Evolutionary conservation across 2,888 invertebrate genomes (phyloP).

Genomic region (Rugalucina vietnamica): DNA sequence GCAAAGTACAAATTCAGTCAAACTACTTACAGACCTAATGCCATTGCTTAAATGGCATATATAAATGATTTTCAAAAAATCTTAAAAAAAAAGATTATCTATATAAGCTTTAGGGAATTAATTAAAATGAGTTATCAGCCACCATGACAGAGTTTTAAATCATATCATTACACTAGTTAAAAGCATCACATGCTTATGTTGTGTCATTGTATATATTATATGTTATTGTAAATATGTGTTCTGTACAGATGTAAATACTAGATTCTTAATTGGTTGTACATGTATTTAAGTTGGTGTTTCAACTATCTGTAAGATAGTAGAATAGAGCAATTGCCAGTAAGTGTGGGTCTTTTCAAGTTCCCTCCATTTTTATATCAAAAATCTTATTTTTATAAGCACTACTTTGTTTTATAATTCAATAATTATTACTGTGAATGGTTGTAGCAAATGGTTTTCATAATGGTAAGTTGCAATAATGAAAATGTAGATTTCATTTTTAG

Average conservation of each 20-base stretch:
- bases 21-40: no score
- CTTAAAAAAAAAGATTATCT: no score
- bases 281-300: not conserved
- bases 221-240: not conserved
- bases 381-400: not conserved
- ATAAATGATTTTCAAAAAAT: no score
- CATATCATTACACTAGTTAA: not conserved
- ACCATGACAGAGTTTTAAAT: not conserved
- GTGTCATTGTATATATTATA: not conserved
- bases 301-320: not conserved
- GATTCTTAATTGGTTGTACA: not conserved
- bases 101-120: no score
- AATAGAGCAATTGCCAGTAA: not conserved
- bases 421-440: no score
- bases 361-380: not conserved
- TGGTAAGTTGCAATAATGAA: no score
- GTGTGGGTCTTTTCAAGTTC: not conserved
- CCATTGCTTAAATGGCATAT: no score
- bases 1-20: no score
- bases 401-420: not conserved
- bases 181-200: not conserved
- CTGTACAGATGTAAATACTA: not conserved
- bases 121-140: not conserved
- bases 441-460: no score
- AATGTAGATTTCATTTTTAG: no score